Conservation (phyloP, 2,113 vertebrate genomes). For the Stigmatopora nigra region DNA sequence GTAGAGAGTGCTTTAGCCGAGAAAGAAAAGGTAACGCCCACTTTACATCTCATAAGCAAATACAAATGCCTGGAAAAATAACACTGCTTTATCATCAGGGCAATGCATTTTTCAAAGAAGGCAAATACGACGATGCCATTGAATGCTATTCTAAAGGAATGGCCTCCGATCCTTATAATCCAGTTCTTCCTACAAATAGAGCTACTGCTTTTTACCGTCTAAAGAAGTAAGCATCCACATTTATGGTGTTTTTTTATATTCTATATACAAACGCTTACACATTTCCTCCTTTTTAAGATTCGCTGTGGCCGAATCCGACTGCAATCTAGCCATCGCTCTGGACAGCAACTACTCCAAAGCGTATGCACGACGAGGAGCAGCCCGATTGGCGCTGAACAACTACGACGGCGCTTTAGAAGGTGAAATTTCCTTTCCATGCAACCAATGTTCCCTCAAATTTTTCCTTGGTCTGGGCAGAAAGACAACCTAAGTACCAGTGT, state of each 20-base stretch:
- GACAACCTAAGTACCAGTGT: no score
- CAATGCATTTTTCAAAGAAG: slow-evolving; percentile 82
- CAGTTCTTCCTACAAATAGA: slow-evolving; percentile 86
- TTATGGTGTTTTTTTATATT: not conserved
- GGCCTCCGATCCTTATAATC: slow-evolving; percentile 84
- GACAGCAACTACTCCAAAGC: slow-evolving; percentile 83
- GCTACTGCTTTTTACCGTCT: slow-evolving; percentile 83
- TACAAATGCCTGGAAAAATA: not conserved
- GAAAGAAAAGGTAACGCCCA: slow-evolving; percentile 79
- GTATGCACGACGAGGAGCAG: slow-evolving; percentile 79
- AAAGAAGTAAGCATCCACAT: slow-evolving; percentile 75
- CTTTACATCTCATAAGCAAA: no score
- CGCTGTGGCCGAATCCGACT: slow-evolving; percentile 90
- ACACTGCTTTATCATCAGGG: slow-evolving; percentile 69
- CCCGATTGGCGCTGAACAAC: slow-evolving; percentile 78
- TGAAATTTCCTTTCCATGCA: slow-evolving; percentile 25
- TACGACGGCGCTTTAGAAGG: slow-evolving; percentile 83
- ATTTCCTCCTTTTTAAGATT: slow-evolving; percentile 62
- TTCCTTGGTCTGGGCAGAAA: no score
- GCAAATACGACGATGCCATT: slow-evolving; percentile 85
- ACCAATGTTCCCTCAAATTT: no score
- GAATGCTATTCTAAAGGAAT: slow-evolving; percentile 91
- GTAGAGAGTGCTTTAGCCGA: slow-evolving; percentile 75
- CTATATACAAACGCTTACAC: not conserved
- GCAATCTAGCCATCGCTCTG: slow-evolving; percentile 86